Evolutionary conservation across 2,113 vertebrate species (phyloP), one percentile per base, ranked within the genome.

Genomic region (Siniperca knerii): DNA sequence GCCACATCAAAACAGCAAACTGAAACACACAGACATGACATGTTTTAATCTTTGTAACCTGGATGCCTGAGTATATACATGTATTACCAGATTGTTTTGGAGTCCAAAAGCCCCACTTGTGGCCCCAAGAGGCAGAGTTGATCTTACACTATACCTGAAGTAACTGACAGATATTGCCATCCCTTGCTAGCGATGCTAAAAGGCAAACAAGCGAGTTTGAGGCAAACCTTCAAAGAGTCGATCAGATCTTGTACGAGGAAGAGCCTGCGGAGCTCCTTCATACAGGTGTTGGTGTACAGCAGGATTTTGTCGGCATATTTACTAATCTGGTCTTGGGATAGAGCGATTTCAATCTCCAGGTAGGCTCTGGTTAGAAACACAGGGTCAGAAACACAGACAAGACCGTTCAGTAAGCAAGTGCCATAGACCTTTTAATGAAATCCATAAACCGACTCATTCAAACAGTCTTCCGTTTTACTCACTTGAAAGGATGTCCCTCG

Each of bases 1-100:
- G 96, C 98, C 98, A 99, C 98, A 99, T 99, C 95, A 99, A 96
- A 86, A 99, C 98, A 92, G 98, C 97, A 95, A 99, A 99, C 98
- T 99, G 73, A 89, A 96, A 93, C 44, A 48, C 0, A 86, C 35
- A 81, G 11, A 54, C 4, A 46, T 1, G 1, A 33, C 71, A 18
- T 1, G 12, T 79, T 62, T 73, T 2, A 58, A 15, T 52, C 20
- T 8, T 20, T n/a, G n/a, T 40, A 15, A 35, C 16, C 44, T 54
- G 29, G 21, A 23, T 44, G 6, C 70, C 50, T 37, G 48, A 67
- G 16, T 42, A 21, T 12, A 20, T n/a, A 67, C 8, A n/a, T 25
- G 6, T 10, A 8, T 61, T 4, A 46, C 11, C 50, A 4, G 35
- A 66, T 33, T 29, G 8, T 20, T 58, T 25, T 37, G 21, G 15